A percentile compares a stretch with the other conserved stretches of the same genome.
These are phyloP conservation scores for Cephus cinctus DNA, from an alignment of 1,140 invertebrate genomes.

Conservation along the genomic window DNA sequence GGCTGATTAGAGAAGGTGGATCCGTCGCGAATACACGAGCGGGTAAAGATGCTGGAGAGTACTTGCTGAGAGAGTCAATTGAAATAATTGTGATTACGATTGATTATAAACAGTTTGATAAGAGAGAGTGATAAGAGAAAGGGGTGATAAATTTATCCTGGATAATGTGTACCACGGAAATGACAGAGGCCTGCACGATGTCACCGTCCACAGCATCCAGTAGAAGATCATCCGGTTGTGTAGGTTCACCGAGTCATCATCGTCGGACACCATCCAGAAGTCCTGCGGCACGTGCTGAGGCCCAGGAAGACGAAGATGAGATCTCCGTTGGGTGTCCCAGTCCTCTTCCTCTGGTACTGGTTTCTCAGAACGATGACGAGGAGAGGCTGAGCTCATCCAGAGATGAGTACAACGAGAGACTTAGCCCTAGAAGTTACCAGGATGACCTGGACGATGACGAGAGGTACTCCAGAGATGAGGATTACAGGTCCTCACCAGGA, in stretches of 20 bases:
- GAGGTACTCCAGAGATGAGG: constrained; percentile 35
- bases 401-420: constrained; percentile 42
- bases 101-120: too few species aligned
- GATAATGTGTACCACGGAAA: constrained; percentile 52
- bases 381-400: constrained; percentile 35
- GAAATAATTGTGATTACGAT: too few species aligned
- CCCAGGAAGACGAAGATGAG: constrained; percentile 62
- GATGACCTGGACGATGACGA: constrained; percentile 32
- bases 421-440: constrained; percentile 39
- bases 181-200: constrained; percentile 52
- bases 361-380: constrained; percentile 35
- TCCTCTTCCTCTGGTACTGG: constrained; percentile 56
- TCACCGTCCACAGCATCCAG: constrained; percentile 50
- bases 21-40: background rate
- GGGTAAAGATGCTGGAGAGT: too few species aligned
- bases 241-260: constrained; percentile 21
- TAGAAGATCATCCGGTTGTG: constrained; percentile 39
- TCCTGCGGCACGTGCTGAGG: constrained; percentile 16
- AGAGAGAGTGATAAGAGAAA: too few species aligned
- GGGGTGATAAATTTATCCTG: too few species aligned
- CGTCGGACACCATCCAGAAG: constrained; percentile 20
- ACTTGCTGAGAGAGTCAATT: too few species aligned
- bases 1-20: too few species aligned
- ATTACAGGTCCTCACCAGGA: constrained; percentile 5
- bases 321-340: constrained; percentile 74